Evolutionary conservation across 2,888 invertebrate species (phyloP).

Genomic region (Heliconius sara): DNA sequence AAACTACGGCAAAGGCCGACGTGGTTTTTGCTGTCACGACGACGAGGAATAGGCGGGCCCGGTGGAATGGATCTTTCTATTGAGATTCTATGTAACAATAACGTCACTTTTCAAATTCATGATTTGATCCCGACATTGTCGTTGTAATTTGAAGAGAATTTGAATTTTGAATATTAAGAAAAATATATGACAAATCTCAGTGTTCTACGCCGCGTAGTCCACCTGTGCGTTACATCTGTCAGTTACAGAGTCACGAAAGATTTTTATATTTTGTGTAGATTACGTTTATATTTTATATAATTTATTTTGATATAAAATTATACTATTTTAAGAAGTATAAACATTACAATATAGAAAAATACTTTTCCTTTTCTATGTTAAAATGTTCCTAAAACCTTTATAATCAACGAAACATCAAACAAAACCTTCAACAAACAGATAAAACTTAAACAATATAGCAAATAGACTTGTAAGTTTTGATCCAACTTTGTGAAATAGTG

Average conservation of each 20-base stretch:
- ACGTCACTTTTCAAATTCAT: conserved; percentile 2
- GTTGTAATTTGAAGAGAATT: no score
- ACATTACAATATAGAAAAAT: neutral
- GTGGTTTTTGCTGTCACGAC: conserved; percentile 56
- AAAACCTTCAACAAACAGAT: conserved; percentile 11
- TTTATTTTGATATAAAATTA: no score
- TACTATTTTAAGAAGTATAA: neutral
- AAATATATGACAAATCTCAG: no score
- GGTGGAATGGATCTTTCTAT: conserved; percentile 18
- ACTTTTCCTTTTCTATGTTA: neutral
- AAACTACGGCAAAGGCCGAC: conserved; percentile 46
- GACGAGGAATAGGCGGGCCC: conserved; percentile 60
- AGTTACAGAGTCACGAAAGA: no score
- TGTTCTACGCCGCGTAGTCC: no score
- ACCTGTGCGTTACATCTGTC: no score
- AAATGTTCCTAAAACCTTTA: neutral
- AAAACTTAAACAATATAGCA: conserved; percentile 29
- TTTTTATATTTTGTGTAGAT: no score
- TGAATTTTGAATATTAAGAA: no score
- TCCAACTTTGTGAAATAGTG: conserved; percentile 22
- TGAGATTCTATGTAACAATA: conserved; percentile 16
- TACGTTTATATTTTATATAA: no score
- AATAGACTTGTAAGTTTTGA: conserved; percentile 23
- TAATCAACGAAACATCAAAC: conserved; percentile 16
- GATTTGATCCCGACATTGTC: neutral